Evolutionary conservation across 2,888 invertebrate genomes (phyloP).

Genomic region (Chirona hameri): DNA sequence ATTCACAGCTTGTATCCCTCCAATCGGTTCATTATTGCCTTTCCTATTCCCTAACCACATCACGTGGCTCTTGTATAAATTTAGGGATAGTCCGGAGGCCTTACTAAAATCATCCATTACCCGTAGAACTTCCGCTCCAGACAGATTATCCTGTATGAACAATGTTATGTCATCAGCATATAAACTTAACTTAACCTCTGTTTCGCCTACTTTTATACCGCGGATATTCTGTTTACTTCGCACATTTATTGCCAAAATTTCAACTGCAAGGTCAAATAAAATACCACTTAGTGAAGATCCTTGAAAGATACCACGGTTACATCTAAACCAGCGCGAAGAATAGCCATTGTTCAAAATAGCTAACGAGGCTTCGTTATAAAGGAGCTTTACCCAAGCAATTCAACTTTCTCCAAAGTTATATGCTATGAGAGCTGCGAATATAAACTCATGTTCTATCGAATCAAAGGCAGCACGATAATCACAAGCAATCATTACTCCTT

Average conservation of each 20-base stretch:
- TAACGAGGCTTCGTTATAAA: not conserved
- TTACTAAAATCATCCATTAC: not conserved
- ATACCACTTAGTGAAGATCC: not conserved
- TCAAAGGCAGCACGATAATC: not conserved
- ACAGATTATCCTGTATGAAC: not conserved
- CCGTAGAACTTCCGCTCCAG: not conserved
- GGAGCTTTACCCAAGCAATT: not conserved
- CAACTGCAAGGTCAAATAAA: not conserved
- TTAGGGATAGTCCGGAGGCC: not conserved
- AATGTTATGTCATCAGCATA: not conserved
- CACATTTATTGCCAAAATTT: not conserved
- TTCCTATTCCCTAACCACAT: not conserved
- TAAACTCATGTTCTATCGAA: not conserved
- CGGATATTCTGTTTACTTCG: not conserved
- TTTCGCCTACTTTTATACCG: not conserved
- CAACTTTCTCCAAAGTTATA: not conserved
- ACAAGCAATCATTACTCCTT: not conserved
- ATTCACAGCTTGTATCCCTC: not conserved
- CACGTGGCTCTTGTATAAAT: not conserved
- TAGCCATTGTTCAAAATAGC: not conserved
- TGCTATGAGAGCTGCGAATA: not conserved
- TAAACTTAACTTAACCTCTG: not conserved
- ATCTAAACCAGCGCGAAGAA: not conserved
- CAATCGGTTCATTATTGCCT: not conserved
- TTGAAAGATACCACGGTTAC: not conserved